Base-by-base conservation (phyloP, 2,797 vertebrate genomes). In the Acrocephalus scirpaceus region DNA sequence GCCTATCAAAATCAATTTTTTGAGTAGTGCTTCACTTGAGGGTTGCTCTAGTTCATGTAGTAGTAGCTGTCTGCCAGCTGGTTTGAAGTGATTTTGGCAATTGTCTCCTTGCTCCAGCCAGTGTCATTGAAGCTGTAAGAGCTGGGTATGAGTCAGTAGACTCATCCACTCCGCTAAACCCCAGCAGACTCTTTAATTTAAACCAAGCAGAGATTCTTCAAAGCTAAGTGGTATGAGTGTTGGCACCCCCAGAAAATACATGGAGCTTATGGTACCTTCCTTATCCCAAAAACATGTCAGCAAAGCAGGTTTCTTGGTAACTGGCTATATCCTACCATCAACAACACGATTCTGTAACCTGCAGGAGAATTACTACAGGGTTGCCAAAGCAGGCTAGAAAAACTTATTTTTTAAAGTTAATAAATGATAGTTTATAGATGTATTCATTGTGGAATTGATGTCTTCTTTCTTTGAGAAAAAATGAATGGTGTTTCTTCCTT, bases 381-480 rank as follows among this genome's bases (percentile, higher is more conserved):
- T 17, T 95, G 23, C 32, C 67, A 89, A 79, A 80, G 40, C 15
- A 36, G 25, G 22, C 32, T 82, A 54, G 50, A 73, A 81, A 62
- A 44, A 22, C 3, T 36, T 38, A 11, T 22, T 73, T 65, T 71
- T 88, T 79, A 29, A 56, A 92, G 36, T 47, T 73, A 92, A 91
- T 47, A 85, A 64, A 93, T 74, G 22, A 48, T 89, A 87, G 83
- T 77, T 90, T 82, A 77, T 80, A 83, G 50, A 61, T 90, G 32
- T 72, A 90, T 74, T 91, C 32, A 61, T 65, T 32, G 56, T 40
- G 27, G 42, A 92, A 74, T 16, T 53, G 21, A 53, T 92, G 51
- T 65, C 90, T 91, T 74, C 38, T 77, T 84, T 88, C 69, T 80
- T 71, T 79, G 60, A 76, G 83, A 73, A 88, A 88, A 93, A 90